Evolutionary conservation across 2,113 vertebrate species (phyloP).

Genomic region (Chloropsis cyanopogon): DNA sequence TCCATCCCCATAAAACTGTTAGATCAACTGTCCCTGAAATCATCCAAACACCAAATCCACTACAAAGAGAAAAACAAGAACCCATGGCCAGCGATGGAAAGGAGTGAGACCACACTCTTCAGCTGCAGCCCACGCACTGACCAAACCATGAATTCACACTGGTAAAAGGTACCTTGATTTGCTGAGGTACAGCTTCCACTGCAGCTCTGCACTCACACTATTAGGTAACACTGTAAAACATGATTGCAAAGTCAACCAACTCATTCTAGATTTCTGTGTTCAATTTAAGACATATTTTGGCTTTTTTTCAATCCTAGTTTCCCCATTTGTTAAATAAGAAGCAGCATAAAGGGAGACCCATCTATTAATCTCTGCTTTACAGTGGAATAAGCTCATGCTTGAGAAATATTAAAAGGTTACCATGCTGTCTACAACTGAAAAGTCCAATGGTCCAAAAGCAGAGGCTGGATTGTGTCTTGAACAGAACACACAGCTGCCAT

Average conservation of each 20-base stretch:
- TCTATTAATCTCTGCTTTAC: not conserved
- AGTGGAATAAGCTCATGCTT: not conserved
- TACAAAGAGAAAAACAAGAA: not conserved
- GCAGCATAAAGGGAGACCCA: not conserved
- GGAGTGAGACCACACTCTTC: not conserved
- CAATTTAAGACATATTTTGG: not conserved
- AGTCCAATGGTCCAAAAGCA: not conserved
- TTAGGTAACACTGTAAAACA: not conserved
- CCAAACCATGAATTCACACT: not conserved
- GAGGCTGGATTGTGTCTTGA: not conserved
- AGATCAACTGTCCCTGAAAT: not conserved
- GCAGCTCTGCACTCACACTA: not conserved
- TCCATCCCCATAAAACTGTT: not conserved
- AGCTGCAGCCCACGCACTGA: not conserved
- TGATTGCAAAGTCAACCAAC: not conserved
- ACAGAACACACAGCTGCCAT: not conserved
- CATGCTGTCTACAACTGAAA: not conserved
- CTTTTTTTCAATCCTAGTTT: not conserved
- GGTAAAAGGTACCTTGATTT: not conserved
- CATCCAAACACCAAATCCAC: conserved; percentile 1
- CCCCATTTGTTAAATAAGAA: not conserved
- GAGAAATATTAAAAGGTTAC: not conserved
- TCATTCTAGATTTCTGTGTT: not conserved
- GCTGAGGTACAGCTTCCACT: not conserved
- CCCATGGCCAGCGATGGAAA: not conserved